Conservation (phyloP, 2,888 invertebrate species). For the Cephus runcator region DNA sequence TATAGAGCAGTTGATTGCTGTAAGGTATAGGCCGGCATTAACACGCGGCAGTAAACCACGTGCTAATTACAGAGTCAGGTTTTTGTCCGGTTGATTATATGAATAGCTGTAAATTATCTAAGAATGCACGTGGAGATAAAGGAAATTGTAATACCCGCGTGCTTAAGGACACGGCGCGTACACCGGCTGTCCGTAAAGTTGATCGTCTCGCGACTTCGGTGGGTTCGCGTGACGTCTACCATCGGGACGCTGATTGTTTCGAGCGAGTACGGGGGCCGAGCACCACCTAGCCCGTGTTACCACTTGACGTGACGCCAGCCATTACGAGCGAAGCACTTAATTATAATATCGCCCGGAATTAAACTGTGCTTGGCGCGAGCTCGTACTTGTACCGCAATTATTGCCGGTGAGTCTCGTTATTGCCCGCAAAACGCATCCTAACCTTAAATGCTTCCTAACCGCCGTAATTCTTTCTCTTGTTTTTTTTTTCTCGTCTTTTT, state of each 20-base stretch:
- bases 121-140: neutral
- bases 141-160: neutral
- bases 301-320: conserved; percentile 61
- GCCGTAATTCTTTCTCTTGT: neutral
- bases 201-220: neutral
- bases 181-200: neutral
- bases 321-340: conserved; percentile 64
- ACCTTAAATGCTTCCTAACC: neutral
- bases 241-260: conserved; percentile 63
- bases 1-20: neutral
- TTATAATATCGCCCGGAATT: conserved; percentile 64
- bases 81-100: neutral
- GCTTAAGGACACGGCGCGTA: neutral
- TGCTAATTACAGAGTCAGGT: neutral
- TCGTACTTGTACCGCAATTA: conserved; percentile 64
- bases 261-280: conserved; percentile 48
- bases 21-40: neutral
- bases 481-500: neutral
- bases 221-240: conserved; percentile 57
- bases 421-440: conserved; percentile 45
- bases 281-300: conserved; percentile 50
- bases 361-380: conserved; percentile 62
- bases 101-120: neutral
- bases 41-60: neutral
- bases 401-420: conserved; percentile 52